Evolutionary conservation across 2,113 vertebrate genomes (phyloP).

Genomic region (Phoenicopterus ruber): DNA sequence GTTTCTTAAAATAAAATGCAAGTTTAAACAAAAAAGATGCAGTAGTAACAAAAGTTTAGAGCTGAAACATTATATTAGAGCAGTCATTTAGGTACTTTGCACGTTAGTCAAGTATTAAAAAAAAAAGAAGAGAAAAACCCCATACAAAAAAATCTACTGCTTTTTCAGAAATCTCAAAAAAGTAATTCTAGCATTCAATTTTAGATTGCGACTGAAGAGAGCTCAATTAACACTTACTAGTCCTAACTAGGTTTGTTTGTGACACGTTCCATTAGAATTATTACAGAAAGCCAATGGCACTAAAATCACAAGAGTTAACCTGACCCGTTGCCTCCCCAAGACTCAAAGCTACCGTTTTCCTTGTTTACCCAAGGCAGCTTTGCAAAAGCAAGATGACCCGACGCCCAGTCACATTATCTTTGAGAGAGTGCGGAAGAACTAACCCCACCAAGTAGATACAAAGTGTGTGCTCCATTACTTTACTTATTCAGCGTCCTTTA

Average conservation of each 20-base stretch:
- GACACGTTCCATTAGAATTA: accelerated
- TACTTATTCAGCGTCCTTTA: not conserved
- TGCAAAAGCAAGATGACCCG: not conserved
- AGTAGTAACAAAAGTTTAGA: not conserved
- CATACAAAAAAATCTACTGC: not conserved
- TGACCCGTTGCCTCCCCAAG: not conserved
- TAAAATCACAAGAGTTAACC: not conserved
- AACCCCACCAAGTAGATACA: not conserved
- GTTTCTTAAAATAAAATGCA: not conserved
- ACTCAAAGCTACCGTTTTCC: not conserved
- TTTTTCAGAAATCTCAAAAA: not conserved
- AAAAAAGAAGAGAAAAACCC: not conserved
- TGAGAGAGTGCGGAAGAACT: not conserved
- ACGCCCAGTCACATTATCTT: not conserved
- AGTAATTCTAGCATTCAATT: not conserved
- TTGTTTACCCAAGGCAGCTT: not conserved
- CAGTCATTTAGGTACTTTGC: not conserved
- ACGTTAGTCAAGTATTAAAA: not conserved
- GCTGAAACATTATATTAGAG: not conserved
- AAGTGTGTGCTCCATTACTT: not conserved
- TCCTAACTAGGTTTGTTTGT: not conserved
- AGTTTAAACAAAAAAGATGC: not conserved
- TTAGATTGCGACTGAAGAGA: not conserved
- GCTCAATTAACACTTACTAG: not conserved
- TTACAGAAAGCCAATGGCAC: not conserved